These are phyloP conservation scores for Xestia sexstrigata DNA, from an alignment of 2,888 invertebrate genomes.

Conservation along the genomic window DNA sequence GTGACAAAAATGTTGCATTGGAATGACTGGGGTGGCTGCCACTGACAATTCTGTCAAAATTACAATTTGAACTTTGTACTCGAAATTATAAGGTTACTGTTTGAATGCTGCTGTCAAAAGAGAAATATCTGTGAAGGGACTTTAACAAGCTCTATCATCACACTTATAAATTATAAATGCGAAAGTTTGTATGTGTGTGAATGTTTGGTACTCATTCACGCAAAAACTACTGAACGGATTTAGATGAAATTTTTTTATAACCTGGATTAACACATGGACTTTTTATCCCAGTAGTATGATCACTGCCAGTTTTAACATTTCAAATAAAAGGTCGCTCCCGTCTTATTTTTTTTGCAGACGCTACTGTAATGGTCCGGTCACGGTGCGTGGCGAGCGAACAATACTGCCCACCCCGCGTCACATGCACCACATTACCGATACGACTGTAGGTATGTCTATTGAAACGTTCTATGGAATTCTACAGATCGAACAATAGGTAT, in stretches of 20 bases:
- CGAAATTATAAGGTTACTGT: background rate
- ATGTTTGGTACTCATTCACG: no score
- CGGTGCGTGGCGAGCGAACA: constrained; percentile 83
- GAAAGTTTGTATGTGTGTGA: no score
- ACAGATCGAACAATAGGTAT: background rate
- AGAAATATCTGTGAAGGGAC: background rate
- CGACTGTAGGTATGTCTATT: constrained; percentile 10
- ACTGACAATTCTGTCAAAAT: no score
- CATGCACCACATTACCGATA: constrained; percentile 41
- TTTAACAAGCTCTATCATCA: background rate
- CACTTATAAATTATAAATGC: no score
- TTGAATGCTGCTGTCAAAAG: background rate
- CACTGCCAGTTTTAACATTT: background rate
- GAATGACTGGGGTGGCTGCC: no score
- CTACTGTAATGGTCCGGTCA: constrained; percentile 82
- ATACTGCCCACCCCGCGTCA: constrained; percentile 74
- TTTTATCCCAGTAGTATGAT: no score
- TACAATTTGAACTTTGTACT: no score
- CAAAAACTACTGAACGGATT: no score
- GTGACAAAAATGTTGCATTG: no score
- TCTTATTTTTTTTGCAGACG: constrained; percentile 69
- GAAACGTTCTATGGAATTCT: constrained; percentile 5
- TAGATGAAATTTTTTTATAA: no score
- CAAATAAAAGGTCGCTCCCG: background rate
- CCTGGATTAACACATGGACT: no score